These are phyloP conservation scores for Pomatorhinus ruficollis DNA, from an alignment of 2,113 vertebrate genomes.

Conservation along the genomic window DNA sequence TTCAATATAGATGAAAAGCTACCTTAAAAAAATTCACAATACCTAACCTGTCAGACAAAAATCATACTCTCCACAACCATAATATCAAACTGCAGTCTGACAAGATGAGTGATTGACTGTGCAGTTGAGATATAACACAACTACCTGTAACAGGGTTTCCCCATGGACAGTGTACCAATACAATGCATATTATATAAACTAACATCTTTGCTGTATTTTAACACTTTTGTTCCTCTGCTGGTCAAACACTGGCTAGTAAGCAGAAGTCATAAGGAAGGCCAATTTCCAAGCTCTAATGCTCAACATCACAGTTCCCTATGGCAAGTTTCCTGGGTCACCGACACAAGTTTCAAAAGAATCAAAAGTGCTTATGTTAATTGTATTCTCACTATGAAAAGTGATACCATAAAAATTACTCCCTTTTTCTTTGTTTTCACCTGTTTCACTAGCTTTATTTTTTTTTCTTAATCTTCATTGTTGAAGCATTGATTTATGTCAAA, in stretches of 20 bases:
- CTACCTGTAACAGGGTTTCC: background rate
- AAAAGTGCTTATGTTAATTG: background rate
- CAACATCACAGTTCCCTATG: background rate
- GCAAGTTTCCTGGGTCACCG: background rate
- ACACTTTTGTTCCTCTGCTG: background rate
- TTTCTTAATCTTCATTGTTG: background rate
- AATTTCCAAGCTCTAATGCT: background rate
- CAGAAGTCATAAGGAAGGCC: background rate
- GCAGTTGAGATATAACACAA: background rate
- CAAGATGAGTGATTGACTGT: background rate
- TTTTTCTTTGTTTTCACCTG: background rate
- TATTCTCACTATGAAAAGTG: background rate
- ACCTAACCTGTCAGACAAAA: background rate
- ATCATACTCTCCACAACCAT: background rate
- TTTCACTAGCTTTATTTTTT: background rate
- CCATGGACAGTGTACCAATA: background rate
- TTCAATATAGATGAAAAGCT: background rate
- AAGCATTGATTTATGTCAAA: background rate
- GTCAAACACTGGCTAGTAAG: background rate
- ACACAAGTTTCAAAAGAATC: background rate
- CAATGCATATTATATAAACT: background rate
- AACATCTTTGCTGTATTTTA: background rate
- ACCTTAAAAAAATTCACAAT: background rate
- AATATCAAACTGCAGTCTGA: background rate
- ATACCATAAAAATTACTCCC: background rate